phyloP scores from a whole-genome alignment of 2,797 vertebrate genomes.

The Synaphobranchus kaupii region DNA sequence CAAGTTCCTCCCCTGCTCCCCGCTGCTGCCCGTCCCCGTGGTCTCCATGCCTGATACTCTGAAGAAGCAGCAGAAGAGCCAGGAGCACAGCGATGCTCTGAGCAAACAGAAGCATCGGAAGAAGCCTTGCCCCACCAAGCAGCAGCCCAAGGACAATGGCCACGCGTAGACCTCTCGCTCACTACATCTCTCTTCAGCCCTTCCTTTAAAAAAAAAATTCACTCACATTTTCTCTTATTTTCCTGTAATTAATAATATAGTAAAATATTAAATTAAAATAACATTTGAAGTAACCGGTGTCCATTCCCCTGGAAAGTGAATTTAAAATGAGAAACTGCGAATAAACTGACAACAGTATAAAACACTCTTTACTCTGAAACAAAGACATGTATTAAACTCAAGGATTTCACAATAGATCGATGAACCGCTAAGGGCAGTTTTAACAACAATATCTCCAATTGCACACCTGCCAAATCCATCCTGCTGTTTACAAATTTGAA shows the following conservation, averaged over 20 bases:
- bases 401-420: neutral
- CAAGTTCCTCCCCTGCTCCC: slow-evolving; percentile 13
- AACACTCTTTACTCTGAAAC: neutral
- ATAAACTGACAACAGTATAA: neutral
- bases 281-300: neutral
- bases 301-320: neutral
- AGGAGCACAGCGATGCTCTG: slow-evolving; percentile 18
- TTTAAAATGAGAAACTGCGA: neutral
- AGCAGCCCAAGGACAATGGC: neutral
- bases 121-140: neutral
- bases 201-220: too few species aligned
- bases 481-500: neutral
- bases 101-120: slow-evolving; percentile 20
- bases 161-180: neutral
- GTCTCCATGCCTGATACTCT: slow-evolving; percentile 15
- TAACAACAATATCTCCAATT: neutral
- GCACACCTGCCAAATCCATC: neutral
- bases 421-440: neutral
- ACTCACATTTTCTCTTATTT: neutral
- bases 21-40: slow-evolving; percentile 18
- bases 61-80: slow-evolving; percentile 33
- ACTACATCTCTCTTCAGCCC: neutral
- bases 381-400: neutral
- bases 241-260: neutral
- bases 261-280: neutral